Conservation (phyloP, 2,888 invertebrate species). For the Drosophila seclusa region DNA sequence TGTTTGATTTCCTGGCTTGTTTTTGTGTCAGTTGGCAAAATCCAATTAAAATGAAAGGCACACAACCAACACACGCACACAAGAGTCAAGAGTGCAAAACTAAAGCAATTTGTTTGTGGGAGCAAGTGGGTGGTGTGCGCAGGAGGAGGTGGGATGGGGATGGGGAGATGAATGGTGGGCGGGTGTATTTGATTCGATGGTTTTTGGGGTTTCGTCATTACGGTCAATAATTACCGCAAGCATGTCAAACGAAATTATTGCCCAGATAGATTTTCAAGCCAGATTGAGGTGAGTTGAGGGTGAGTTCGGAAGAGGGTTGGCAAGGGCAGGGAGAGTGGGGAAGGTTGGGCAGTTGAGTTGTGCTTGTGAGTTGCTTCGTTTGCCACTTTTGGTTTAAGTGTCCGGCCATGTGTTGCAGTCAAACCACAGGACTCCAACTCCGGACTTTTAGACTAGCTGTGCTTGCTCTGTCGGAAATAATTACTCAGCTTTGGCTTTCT, state of each 20-base stretch:
- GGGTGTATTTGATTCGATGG: conserved; percentile 40
- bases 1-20: conserved; percentile 47
- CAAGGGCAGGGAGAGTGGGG: neutral
- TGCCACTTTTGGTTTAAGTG: conserved; percentile 68
- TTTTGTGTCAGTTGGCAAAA: conserved; percentile 53
- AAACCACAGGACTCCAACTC: conserved; percentile 69
- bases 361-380: conserved; percentile 31
- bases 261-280: conserved; percentile 72
- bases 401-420: conserved; percentile 80
- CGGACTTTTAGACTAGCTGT: conserved; percentile 13
- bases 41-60: conserved; percentile 66
- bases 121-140: neutral
- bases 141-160: neutral
- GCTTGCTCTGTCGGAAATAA: conserved; percentile 75
- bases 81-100: conserved; percentile 62
- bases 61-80: conserved; percentile 6
- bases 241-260: conserved; percentile 83
- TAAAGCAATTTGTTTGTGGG: conserved; percentile 72
- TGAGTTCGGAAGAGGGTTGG: neutral
- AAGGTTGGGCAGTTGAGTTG: neutral
- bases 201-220: conserved; percentile 82
- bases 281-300: conserved; percentile 20
- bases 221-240: conserved; percentile 84
- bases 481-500: conserved; percentile 74
- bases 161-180: neutral